Conservation (phyloP, 2,797 vertebrate species). For the Peromyscus nudipes region DNA sequence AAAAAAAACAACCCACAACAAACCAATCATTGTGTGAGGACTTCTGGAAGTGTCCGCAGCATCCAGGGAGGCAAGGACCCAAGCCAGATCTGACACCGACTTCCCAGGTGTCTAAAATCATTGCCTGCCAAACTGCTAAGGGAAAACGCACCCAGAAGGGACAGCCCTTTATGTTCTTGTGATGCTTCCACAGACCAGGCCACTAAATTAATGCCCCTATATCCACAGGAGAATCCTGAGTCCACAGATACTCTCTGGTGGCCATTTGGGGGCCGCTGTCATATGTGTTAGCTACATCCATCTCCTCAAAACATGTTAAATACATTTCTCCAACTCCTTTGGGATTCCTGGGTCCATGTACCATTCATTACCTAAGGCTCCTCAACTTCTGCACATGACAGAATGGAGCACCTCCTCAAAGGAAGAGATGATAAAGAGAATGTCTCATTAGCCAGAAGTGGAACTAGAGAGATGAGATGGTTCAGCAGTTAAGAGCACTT, state of each 20-base stretch:
- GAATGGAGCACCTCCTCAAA: constrained; percentile 13
- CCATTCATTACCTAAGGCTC: constrained; percentile 10
- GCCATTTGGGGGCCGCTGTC: neutral
- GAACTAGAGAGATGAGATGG: neutral
- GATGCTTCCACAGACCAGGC: constrained; percentile 7
- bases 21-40: constrained; percentile 63
- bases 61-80: neutral
- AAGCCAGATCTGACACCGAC: constrained; percentile 17
- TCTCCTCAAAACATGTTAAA: neutral
- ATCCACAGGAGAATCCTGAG: neutral
- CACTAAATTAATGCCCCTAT: constrained; percentile 26
- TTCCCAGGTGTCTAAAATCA: constrained; percentile 62
- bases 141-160: neutral
- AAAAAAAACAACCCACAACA: constrained; percentile 46
- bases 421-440: neutral
- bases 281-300: neutral
- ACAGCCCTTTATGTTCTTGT: neutral
- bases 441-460: neutral
- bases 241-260: neutral
- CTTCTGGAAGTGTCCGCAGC: neutral
- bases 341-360: neutral
- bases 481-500: neutral
- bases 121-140: constrained; percentile 44
- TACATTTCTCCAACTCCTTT: neutral
- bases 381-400: neutral